phyloP scores from a whole-genome alignment of 92 coral and sea anemone species.

The Umimayanthus kanabou region DNA sequence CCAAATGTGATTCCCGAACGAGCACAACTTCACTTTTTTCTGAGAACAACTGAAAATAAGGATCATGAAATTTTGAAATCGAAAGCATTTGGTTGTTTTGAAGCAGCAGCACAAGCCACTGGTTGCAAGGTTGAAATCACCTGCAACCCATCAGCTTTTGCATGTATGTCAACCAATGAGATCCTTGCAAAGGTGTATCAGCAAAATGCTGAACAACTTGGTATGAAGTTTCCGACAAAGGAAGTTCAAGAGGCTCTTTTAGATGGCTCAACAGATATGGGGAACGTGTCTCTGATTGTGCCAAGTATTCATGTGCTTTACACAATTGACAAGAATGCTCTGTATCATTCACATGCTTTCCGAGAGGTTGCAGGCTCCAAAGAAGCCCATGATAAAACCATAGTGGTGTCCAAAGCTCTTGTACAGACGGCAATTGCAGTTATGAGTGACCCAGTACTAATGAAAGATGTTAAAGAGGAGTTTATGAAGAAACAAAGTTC shows the following conservation, averaged over 20 bases:
- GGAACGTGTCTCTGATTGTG: conserved; percentile 82
- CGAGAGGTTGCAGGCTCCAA: conserved; percentile 74
- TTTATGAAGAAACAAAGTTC: conserved; percentile 31
- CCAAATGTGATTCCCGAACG: conserved; percentile 82
- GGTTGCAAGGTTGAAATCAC: conserved; percentile 76
- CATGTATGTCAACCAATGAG: conserved; percentile 74
- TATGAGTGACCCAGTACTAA: conserved; percentile 58
- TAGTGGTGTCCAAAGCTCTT: conserved; percentile 79
- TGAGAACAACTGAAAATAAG: conserved; percentile 64
- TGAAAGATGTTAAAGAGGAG: conserved; percentile 65
- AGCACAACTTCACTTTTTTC: conserved; percentile 66
- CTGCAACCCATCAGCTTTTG: conserved; percentile 68
- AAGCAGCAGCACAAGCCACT: conserved; percentile 83
- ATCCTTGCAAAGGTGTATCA: conserved; percentile 77
- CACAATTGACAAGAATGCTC: conserved; percentile 58
- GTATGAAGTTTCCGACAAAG: conserved; percentile 64
- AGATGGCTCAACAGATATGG: conserved; percentile 98
- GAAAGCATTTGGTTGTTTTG: conserved; percentile 65
- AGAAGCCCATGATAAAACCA: conserved; percentile 75
- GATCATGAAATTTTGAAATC: conserved; percentile 61
- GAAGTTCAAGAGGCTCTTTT: conserved; percentile 73
- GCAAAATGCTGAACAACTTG: conserved; percentile 69
- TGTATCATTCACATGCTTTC: conserved; percentile 82
- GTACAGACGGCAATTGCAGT: conserved; percentile 80
- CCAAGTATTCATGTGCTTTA: conserved; percentile 87